phyloP scores from a whole-genome alignment of 64 coral and sea anemone genomes.

The Orbicella faveolata region DNA sequence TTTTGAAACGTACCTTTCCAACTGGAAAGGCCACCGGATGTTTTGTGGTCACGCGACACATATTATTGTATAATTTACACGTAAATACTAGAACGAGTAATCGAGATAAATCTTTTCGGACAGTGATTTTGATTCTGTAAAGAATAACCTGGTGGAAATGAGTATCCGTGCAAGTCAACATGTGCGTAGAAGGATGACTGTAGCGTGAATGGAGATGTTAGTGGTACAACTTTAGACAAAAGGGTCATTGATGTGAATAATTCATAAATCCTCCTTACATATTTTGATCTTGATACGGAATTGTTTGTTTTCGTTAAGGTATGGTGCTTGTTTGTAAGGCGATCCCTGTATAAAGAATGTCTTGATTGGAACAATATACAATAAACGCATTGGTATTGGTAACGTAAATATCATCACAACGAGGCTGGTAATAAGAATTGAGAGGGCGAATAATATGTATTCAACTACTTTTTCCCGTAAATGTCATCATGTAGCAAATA shows the following conservation, averaged over 20 bases:
- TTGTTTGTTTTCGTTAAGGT: slow-evolving; percentile 31
- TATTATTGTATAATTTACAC: not conserved
- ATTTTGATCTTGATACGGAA: slow-evolving; percentile 34
- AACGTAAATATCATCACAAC: not conserved
- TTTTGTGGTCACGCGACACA: not conserved
- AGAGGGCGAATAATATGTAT: not conserved
- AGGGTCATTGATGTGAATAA: slow-evolving; percentile 33
- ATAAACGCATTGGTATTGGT: not conserved
- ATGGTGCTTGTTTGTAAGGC: not conserved
- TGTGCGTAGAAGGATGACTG: too few relatives aligned
- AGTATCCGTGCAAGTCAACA: not conserved
- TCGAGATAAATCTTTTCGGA: not conserved
- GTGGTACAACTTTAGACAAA: slow-evolving; percentile 2
- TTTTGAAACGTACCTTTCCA: not conserved
- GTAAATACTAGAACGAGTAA: not conserved
- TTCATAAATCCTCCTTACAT: not conserved
- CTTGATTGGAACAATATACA: slow-evolving; percentile 13
- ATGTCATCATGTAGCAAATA: not conserved
- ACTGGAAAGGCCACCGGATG: not conserved
- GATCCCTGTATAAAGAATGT: not conserved
- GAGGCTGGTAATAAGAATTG: slow-evolving; percentile 1
- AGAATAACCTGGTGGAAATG: not conserved
- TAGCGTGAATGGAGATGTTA: not conserved
- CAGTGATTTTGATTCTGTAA: not conserved
- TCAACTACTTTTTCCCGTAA: not conserved